Base-by-base conservation (phyloP, 2,113 vertebrate genomes). In the Otocyon megalotis region DNA sequence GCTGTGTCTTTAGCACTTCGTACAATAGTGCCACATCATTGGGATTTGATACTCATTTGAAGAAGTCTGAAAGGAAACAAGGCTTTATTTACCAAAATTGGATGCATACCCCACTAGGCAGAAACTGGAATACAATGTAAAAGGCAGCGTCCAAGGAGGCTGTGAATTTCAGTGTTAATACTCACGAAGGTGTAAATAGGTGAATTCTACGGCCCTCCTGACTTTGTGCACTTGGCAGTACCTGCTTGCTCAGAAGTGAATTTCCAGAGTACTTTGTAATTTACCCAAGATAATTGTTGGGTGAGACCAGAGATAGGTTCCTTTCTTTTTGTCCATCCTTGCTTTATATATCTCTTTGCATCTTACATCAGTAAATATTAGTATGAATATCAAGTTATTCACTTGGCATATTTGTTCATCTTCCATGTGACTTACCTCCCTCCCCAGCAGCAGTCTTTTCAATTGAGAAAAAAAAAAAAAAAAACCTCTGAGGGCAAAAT, bases 11-110 rank as follows among this genome's bases (percentile, higher is more conserved):
- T 2, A 26, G 50, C n/a, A 28, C 63, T 62, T 62, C 58, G n/a
- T 35, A 24, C 3, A 24, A 24, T 14, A 69, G 3, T 58, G 26
- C 54, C 79, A 22, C 50, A 11, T 22, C 15, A 48, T 4, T 20
- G 19, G 62, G 79, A 30, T 86, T 63, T 77, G 19, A 93, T 65
- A 69, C 8, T 71, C 37, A 81, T 63, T 28, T 65, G 60, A 37
- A 60, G 17, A 69, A 35, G 69, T 89, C 24, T n/a, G 56, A 56
- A 93, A 65, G 35, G 72, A 95, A 86, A 32, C 60, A 89, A 79
- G 85, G 10, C 53, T 92, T 84, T 81, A 17, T 81, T 94, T 71
- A 48, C 71, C 53, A 56, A 77, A 95, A 88, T 76, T 56, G 88
- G 72, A 85, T 53, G 1, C 17, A 19, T 17, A 60, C 50, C 80